Base-by-base conservation (phyloP, 2,888 invertebrate species). In the Rhagonycha fulva region DNA sequence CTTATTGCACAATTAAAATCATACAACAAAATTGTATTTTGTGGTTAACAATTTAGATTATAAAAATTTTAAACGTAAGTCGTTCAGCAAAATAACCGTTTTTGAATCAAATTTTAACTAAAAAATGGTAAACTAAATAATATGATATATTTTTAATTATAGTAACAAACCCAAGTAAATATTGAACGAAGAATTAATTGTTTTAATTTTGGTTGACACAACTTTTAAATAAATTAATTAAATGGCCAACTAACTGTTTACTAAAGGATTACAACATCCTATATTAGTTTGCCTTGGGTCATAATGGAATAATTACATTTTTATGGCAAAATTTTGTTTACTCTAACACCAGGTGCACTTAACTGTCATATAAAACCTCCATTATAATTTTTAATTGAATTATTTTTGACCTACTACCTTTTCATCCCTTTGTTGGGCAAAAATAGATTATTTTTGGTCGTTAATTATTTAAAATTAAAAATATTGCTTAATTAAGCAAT, bases 281-380 rank as follows among this genome's bases (percentile, higher is more conserved):
- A 62, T 70, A 70, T 70, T 70, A 62, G 62, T 62, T 28, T 70
- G 62, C 62, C 62, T 70, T 62, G 26, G 26, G 30, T 28, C 70
- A 60, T 70, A 70, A 70, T 70, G 62, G 70, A 70, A 70, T 70
- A 70, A 70, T 70, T 70, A 70, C 70, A 62, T 70, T 70, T 70
- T 70, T 70, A 70, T 70, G 28, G 62, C 62, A 62, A 62, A 30
- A 60, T 26, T 70, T 70, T 70, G 62, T 70, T 70, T 62, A 70
- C 62, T 70, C 62, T 70, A 62, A 62, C 62, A 70, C 62, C 70
- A 70, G 70, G 70, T 70, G 70, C 62, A 70, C 62, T 70, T 70
- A 62, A 70, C 62, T 23, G 28, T 30, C 62, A 28, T 19, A 30
- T 62, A 62, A 62, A 70, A 70, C 28, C 70, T 62, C 26, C 70